Percentiles rank a stretch among this genome's conserved stretches.
phyloP scores from a whole-genome alignment of 1,140 invertebrate species.

The Achatina immaculata region DNA sequence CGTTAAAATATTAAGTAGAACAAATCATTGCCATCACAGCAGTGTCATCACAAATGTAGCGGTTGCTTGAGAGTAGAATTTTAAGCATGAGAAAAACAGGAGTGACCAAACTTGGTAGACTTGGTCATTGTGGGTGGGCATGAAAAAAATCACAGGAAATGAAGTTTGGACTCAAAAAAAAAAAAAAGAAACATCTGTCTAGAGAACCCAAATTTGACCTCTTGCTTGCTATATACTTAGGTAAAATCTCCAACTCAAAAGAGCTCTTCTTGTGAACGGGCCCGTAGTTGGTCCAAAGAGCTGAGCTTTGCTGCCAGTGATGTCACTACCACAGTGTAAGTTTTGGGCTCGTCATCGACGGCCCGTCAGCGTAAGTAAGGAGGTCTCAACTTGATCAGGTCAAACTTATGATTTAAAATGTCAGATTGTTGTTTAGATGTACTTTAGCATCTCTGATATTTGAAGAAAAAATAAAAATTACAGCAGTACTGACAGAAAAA shows the following conservation, averaged over 20 bases:
- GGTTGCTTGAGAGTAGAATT: too few species aligned
- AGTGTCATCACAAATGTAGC: too few species aligned
- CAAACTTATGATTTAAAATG: background rate
- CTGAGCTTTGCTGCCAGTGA: slow-evolving; percentile 25
- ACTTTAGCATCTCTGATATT: background rate
- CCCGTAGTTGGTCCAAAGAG: slow-evolving; percentile 25
- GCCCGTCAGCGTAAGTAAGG: slow-evolving; percentile 35
- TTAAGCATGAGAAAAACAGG: too few species aligned
- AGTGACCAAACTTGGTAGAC: background rate
- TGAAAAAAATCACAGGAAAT: background rate
- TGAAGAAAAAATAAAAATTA: background rate
- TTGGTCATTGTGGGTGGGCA: background rate
- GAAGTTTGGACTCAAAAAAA: background rate
- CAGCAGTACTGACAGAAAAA: too few species aligned
- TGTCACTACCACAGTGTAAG: slow-evolving; percentile 32
- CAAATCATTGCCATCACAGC: too few species aligned
- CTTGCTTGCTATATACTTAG: slow-evolving; percentile 39
- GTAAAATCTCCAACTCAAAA: slow-evolving; percentile 17
- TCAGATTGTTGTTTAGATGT: background rate
- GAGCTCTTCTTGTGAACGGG: background rate
- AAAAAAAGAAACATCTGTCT: background rate
- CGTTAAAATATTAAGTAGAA: too few species aligned
- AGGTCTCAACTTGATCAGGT: background rate
- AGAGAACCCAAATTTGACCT: slow-evolving; percentile 37
- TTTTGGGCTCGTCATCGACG: slow-evolving; percentile 21